These are phyloP conservation scores for Drosophila guanche DNA, from an alignment of 1,140 invertebrate genomes.

Conservation along the genomic window DNA sequence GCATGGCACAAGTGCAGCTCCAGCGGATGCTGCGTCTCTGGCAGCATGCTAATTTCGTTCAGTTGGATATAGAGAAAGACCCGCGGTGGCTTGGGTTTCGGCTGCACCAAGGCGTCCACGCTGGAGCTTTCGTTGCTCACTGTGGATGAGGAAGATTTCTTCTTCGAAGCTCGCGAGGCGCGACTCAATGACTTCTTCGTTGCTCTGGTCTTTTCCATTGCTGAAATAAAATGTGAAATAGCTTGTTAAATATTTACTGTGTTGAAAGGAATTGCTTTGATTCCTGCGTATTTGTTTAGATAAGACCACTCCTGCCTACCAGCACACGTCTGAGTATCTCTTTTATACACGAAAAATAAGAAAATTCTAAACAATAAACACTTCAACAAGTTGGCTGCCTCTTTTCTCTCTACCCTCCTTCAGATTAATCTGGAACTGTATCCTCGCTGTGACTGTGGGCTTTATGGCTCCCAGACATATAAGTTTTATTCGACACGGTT, in stretches of 20 bases:
- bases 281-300: no score
- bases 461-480: conserved; percentile 54
- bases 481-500: conserved; percentile 63
- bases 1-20: conserved; percentile 67
- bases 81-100: conserved; percentile 2
- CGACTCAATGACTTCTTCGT: no score
- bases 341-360: conserved; percentile 22
- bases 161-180: no score
- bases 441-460: conserved; percentile 15
- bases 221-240: no score
- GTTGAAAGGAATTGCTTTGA: no score
- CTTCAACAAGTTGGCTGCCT: conserved; percentile 65
- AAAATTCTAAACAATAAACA: conserved; percentile 63
- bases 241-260: no score
- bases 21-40: conserved; percentile 36
- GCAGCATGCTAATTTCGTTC: conserved; percentile 51
- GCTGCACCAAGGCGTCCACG: neutral
- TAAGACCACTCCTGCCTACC: no score
- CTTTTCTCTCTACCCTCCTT: neutral
- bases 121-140: neutral
- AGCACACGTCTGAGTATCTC: conserved; percentile 7
- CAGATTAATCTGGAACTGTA: conserved; percentile 18
- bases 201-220: no score
- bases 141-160: no score
- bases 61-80: conserved; percentile 72